Conservation (phyloP, 2,797 vertebrate species). For the Sus cebifrons region DNA sequence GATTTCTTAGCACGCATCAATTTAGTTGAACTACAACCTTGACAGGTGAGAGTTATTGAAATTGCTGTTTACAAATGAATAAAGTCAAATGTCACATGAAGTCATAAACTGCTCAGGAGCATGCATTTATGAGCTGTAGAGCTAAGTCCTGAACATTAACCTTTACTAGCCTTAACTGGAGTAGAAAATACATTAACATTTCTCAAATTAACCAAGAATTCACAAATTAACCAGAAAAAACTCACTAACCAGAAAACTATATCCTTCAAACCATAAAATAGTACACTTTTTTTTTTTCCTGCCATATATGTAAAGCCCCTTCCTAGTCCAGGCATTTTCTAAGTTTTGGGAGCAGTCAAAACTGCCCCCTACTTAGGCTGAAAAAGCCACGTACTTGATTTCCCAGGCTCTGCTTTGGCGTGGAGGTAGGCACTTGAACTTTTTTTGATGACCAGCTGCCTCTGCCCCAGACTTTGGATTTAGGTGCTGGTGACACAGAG, state of each 20-base stretch:
- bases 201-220: background rate
- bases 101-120: background rate
- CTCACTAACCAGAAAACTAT: background rate
- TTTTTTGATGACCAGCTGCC: background rate
- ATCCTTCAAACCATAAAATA: background rate
- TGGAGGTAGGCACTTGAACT: background rate
- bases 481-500: background rate
- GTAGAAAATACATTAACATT: conserved; percentile 9
- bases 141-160: background rate
- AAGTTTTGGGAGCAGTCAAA: background rate
- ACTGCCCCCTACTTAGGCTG: background rate
- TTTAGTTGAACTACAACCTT: background rate
- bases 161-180: background rate
- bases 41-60: background rate
- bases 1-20: background rate
- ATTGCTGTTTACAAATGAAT: conserved; percentile 23
- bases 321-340: background rate
- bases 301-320: background rate
- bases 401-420: background rate
- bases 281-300: background rate
- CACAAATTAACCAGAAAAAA: background rate
- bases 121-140: background rate
- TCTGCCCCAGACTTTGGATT: background rate
- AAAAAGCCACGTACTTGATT: background rate
- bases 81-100: background rate